A percentile compares a stretch with the other conserved stretches of the same genome.
Evolutionary conservation across 2,888 invertebrate species (phyloP).

Genomic region (Sarcophaga variegata): DNA sequence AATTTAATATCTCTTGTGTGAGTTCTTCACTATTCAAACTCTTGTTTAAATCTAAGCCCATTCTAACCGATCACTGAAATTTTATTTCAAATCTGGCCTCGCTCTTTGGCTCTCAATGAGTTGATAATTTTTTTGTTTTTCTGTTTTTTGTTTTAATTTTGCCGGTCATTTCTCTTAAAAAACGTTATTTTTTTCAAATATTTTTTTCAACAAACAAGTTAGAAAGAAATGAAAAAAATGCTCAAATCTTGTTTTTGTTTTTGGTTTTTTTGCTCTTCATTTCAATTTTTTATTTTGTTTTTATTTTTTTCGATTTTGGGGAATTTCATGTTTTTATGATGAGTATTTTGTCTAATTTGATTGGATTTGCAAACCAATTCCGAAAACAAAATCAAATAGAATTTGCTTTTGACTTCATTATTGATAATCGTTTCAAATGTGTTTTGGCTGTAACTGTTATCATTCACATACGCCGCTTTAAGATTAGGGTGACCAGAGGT

Average conservation of each 20-base stretch:
- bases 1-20: constrained; percentile 41
- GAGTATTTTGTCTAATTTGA: constrained; percentile 56
- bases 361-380: constrained; percentile 50
- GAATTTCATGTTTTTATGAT: constrained; percentile 60
- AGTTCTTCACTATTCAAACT: constrained; percentile 76
- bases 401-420: constrained; percentile 20
- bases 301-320: constrained; percentile 47
- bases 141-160: neutral
- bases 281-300: constrained; percentile 30
- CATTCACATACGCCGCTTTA: constrained; percentile 19
- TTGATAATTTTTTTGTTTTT: neutral
- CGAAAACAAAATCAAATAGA: constrained; percentile 9
- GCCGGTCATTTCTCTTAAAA: constrained; percentile 42
- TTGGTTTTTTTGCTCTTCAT: constrained; percentile 51
- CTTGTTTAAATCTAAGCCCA: constrained; percentile 79
- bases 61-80: constrained; percentile 78
- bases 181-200: constrained; percentile 23
- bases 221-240: constrained; percentile 29
- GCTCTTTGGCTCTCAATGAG: constrained; percentile 11
- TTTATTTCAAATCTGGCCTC: constrained; percentile 75
- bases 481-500: constrained; percentile 62
- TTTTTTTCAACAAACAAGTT: constrained; percentile 47
- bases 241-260: constrained; percentile 44
- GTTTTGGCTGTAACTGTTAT: constrained; percentile 53
- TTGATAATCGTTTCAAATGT: constrained; percentile 41